These are phyloP conservation scores for Cheilosia vulpina DNA, from an alignment of 2,888 invertebrate genomes.

Conservation along the genomic window DNA sequence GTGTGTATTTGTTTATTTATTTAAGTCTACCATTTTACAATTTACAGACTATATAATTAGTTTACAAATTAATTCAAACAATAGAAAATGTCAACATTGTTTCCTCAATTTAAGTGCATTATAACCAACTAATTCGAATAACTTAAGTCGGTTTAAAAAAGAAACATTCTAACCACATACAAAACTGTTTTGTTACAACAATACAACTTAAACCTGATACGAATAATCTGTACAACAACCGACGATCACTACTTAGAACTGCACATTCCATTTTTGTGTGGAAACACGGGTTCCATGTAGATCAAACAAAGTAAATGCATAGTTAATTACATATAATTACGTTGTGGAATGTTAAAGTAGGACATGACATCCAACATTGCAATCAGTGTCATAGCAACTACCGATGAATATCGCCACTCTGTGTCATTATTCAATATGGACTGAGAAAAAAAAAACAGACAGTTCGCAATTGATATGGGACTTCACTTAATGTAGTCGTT, in stretches of 20 bases:
- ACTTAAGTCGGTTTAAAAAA: no score
- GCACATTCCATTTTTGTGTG: slow-evolving; percentile 12
- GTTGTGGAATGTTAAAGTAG: background rate
- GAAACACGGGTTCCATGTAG: slow-evolving; percentile 39
- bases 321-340: slow-evolving; percentile 28
- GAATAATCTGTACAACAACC: no score
- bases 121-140: no score
- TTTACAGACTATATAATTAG: no score
- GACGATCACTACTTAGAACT: background rate
- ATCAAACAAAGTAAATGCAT: slow-evolving; percentile 13
- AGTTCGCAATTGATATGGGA: background rate
- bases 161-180: no score
- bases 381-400: background rate
- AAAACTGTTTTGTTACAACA: no score
- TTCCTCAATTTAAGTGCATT: no score
- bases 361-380: background rate
- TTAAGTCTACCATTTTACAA: no score
- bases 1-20: no score
- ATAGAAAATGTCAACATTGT: no score
- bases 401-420: background rate
- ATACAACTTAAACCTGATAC: no score
- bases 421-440: slow-evolving; percentile 2
- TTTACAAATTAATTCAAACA: no score
- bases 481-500: background rate
- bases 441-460: background rate